These are phyloP conservation scores for Epirrita christyi DNA, from an alignment of 2,888 invertebrate species.

Conservation along the genomic window DNA sequence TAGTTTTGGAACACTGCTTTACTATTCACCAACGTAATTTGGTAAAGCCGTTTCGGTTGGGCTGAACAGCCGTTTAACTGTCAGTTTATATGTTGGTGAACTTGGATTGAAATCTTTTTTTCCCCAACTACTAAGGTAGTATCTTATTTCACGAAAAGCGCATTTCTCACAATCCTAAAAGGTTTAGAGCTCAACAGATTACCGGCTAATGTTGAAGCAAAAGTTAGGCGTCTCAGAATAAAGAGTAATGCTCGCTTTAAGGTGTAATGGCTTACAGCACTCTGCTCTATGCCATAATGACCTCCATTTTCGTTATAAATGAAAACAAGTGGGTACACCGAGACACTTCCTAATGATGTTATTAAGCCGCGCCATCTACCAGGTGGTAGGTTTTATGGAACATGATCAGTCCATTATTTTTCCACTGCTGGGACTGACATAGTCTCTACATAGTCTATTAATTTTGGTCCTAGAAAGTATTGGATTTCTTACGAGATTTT, in stretches of 20 bases:
- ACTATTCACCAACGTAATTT: too few species aligned
- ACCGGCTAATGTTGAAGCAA: constrained; percentile 44
- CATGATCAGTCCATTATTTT: too few species aligned
- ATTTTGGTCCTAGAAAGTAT: too few species aligned
- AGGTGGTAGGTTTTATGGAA: not conserved
- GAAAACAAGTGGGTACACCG: constrained; percentile 70
- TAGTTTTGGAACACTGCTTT: too few species aligned
- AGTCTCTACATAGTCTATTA: too few species aligned
- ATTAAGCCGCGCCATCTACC: constrained; percentile 37
- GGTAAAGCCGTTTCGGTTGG: too few species aligned
- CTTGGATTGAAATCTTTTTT: not conserved
- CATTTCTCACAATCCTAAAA: constrained; percentile 22
- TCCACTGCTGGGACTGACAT: too few species aligned
- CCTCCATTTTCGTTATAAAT: constrained; percentile 66
- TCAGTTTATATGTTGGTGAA: too few species aligned
- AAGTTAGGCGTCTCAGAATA: constrained; percentile 57
- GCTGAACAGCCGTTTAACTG: too few species aligned
- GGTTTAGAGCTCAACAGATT: constrained; percentile 36
- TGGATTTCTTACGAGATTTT: too few species aligned
- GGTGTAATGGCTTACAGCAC: constrained; percentile 67
- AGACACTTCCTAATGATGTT: constrained; percentile 62
- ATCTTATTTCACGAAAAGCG: constrained; percentile 1
- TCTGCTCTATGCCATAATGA: constrained; percentile 72
- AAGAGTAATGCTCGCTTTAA: constrained; percentile 65
- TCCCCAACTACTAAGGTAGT: not conserved